A percentile compares a stretch with the other conserved stretches of the same genome.
Evolutionary conservation across 1,140 invertebrate species (phyloP).

Genomic region (Sipha flava): DNA sequence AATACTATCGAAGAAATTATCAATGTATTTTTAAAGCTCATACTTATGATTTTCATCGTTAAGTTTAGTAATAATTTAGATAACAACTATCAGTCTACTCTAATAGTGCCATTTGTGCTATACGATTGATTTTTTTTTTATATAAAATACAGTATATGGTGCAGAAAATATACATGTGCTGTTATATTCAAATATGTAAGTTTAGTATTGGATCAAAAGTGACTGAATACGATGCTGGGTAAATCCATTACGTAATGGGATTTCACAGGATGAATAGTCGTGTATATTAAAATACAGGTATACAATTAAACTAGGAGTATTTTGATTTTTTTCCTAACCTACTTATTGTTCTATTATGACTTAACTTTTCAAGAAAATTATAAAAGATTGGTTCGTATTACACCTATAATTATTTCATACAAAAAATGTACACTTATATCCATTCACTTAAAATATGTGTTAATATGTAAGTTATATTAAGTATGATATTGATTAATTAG

Average conservation of each 20-base stretch:
- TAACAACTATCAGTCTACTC: not conserved
- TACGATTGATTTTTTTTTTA: not conserved
- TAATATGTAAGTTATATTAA: no score
- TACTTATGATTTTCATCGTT: not conserved
- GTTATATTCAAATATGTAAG: not conserved
- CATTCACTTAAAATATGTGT: no score
- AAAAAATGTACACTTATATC: no score
- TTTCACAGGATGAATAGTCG: not conserved
- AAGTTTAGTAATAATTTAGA: not conserved
- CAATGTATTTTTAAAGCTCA: not conserved
- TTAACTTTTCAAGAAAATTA: not conserved
- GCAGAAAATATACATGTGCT: not conserved
- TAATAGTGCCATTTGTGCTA: not conserved
- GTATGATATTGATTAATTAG: no score
- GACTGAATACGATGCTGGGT: not conserved
- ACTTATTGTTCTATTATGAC: not conserved
- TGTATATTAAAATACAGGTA: not conserved
- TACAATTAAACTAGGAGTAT: not conserved
- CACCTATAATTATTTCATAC: not conserved
- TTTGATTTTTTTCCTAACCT: not conserved
- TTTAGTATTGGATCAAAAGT: slow-evolving; percentile 3
- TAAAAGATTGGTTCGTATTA: not conserved
- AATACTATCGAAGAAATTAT: no score
- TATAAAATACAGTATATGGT: not conserved
- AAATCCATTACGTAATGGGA: slow-evolving; percentile 28